A percentile compares a stretch with the other conserved stretches of the same genome.
These are phyloP conservation scores for Pogonus chalceus DNA, from an alignment of 1,140 invertebrate species.

Conservation along the genomic window DNA sequence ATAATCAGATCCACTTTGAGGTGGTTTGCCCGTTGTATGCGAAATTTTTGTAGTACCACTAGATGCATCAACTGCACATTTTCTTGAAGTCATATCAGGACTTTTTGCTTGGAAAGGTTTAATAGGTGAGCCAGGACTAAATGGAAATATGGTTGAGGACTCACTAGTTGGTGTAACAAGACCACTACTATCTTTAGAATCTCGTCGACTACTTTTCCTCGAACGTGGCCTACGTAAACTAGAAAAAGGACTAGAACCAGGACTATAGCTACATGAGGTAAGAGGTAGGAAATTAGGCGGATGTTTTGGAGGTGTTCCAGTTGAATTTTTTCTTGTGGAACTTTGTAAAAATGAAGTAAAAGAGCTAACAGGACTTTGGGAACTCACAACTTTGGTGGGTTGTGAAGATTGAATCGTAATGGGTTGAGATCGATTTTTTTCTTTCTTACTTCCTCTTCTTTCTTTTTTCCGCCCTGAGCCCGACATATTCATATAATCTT, in stretches of 20 bases:
- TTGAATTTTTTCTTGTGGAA: constrained; percentile 26
- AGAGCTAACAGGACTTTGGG: not conserved
- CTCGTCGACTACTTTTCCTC: constrained; percentile 31
- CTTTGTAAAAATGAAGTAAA: not conserved
- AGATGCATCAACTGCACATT: constrained; percentile 11
- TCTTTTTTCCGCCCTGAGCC: constrained; percentile 14
- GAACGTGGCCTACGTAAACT: constrained; percentile 30
- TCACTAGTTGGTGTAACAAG: constrained; percentile 42
- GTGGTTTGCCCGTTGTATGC: constrained; percentile 1
- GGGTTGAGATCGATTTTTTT: constrained; percentile 43
- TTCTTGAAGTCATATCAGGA: constrained; percentile 30
- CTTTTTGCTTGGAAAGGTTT: constrained; percentile 34
- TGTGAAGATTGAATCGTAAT: constrained; percentile 41
- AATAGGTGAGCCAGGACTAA: constrained; percentile 47
- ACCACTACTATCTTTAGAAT: constrained; percentile 36
- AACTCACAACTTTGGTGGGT: not conserved
- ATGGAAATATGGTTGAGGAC: constrained; percentile 47
- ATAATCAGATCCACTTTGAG: not conserved
- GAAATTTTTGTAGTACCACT: constrained; percentile 21
- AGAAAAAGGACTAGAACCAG: constrained; percentile 26
- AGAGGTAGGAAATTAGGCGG: constrained; percentile 28
- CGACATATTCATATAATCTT: constrained; percentile 35
- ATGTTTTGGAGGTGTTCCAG: constrained; percentile 35
- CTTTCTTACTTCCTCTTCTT: constrained; percentile 32
- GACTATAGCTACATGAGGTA: constrained; percentile 18